phyloP scores from a whole-genome alignment of 2,888 invertebrate species.

The Baccha elongata region DNA sequence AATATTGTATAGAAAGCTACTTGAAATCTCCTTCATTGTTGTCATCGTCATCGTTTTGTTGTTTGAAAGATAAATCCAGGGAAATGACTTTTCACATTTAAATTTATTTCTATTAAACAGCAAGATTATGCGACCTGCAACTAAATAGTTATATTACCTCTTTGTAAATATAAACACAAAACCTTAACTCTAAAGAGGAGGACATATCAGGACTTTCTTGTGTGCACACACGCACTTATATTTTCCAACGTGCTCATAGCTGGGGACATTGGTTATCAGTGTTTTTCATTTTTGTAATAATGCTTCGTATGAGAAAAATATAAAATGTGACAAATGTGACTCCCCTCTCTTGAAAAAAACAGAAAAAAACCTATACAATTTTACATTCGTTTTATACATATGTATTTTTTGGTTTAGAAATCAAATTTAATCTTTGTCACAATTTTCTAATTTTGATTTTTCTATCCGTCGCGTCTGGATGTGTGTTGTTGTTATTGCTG shows the following conservation, averaged over 20 bases:
- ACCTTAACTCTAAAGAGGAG: not conserved
- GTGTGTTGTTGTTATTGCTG: not conserved
- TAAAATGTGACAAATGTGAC: conserved; percentile 65
- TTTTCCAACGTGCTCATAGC: conserved; percentile 58
- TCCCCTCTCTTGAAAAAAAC: conserved; percentile 56
- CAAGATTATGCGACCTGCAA: conserved; percentile 16
- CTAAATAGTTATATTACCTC: conserved; percentile 49
- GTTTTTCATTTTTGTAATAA: conserved; percentile 48
- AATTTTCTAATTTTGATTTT: conserved; percentile 73
- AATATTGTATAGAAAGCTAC: conserved; percentile 58
- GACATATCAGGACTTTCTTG: conserved; percentile 15
- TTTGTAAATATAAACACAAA: no score
- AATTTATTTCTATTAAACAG: not conserved
- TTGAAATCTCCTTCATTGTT: conserved; percentile 38
- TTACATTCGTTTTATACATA: conserved; percentile 24
- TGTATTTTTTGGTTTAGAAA: conserved; percentile 51
- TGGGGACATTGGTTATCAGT: conserved; percentile 64
- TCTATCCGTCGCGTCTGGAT: conserved; percentile 16
- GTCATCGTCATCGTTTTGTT: conserved; percentile 18
- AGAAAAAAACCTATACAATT: conserved; percentile 42
- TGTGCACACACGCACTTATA: conserved; percentile 1
- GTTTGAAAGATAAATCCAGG: not conserved
- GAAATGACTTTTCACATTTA: conserved; percentile 10
- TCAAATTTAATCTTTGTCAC: conserved; percentile 73
- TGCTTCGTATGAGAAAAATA: conserved; percentile 56